Percentiles rank a stretch among this genome's conserved stretches.
phyloP scores from a whole-genome alignment of 2,888 invertebrate species.

The Laspeyria flexula region DNA sequence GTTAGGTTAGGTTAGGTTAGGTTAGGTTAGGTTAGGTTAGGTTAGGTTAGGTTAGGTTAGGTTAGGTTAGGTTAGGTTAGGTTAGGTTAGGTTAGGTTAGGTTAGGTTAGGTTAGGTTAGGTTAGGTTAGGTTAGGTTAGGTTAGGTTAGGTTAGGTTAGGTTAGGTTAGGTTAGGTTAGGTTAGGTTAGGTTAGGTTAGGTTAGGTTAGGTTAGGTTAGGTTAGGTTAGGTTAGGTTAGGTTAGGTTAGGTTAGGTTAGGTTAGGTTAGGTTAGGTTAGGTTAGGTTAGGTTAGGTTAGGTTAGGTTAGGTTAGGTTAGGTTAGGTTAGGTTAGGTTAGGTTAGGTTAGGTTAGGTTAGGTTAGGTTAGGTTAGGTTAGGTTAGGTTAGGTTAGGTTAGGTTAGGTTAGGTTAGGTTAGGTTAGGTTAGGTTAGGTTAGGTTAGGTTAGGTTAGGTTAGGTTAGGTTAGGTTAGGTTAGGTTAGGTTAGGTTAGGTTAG shows the following conservation, averaged over 20 bases:
- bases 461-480: constrained; percentile 14
- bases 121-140: constrained; percentile 1
- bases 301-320: constrained; percentile 18
- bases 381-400: constrained; percentile 9
- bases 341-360: constrained; percentile 13
- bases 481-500: constrained; percentile 17
- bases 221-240: background rate
- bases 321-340: constrained; percentile 15
- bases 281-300: constrained; percentile 15
- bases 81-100: constrained; percentile 1
- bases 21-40: constrained; percentile 5
- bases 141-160: background rate
- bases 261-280: constrained; percentile 5
- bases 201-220: constrained; percentile 1
- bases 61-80: constrained; percentile 1
- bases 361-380: constrained; percentile 14
- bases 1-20: constrained; percentile 9
- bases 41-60: constrained; percentile 1
- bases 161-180: background rate
- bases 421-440: constrained; percentile 17
- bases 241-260: constrained; percentile 1
- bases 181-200: constrained; percentile 1
- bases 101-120: constrained; percentile 1
- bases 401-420: constrained; percentile 14
- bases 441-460: constrained; percentile 18